Conservation (phyloP, 1,140 invertebrate species). For the Pinna nobilis region DNA sequence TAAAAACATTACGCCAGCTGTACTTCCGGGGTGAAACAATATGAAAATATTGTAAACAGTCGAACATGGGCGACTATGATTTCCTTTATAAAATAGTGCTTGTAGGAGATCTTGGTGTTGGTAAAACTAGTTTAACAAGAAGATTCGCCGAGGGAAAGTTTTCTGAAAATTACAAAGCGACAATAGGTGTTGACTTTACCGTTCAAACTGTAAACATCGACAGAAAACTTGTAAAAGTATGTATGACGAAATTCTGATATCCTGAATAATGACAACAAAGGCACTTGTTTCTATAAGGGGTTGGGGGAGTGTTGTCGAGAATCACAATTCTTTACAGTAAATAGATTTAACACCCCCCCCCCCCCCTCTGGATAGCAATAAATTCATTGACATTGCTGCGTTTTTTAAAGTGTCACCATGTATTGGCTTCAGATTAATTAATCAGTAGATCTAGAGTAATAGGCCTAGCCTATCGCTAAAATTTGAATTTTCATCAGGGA, state of each 20-base stretch:
- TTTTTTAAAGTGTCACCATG: background rate
- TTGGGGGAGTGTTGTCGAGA: background rate
- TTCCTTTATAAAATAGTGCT: slow-evolving; percentile 35
- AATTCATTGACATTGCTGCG: background rate
- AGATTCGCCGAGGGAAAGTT: slow-evolving; percentile 16
- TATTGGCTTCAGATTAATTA: too few relatives aligned
- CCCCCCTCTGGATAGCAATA: background rate
- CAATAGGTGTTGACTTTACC: slow-evolving; percentile 29
- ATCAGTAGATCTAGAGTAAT: too few relatives aligned
- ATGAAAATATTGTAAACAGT: too few relatives aligned
- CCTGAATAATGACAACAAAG: too few relatives aligned
- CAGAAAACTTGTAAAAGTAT: slow-evolving; percentile 28
- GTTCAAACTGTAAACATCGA: slow-evolving; percentile 27
- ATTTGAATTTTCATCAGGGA: too few relatives aligned
- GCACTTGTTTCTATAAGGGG: background rate
- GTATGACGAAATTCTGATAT: too few relatives aligned
- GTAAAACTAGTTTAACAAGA: slow-evolving; percentile 25
- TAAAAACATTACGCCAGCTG: too few relatives aligned
- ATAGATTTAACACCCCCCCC: background rate
- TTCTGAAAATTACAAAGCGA: slow-evolving; percentile 13
- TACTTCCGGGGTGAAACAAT: too few relatives aligned
- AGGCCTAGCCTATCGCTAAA: too few relatives aligned
- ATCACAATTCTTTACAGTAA: background rate
- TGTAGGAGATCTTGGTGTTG: slow-evolving; percentile 32
- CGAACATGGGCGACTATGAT: slow-evolving; percentile 29